Base-by-base conservation (phyloP, 2,888 invertebrate species). In the Drosophila acutilabella region DNA sequence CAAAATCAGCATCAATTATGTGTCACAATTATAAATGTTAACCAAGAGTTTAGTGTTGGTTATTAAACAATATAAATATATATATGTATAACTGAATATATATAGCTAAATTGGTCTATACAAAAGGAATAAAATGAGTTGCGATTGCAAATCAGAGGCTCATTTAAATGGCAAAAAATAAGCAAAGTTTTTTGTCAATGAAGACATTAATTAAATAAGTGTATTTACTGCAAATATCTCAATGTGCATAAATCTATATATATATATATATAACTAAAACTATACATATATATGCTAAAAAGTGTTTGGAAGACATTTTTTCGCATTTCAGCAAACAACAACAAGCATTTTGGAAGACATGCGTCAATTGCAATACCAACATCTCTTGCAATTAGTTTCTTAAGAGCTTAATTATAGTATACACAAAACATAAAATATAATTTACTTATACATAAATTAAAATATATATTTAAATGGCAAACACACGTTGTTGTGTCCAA, bases 331-430 rank as follows among this genome's bases (percentile, higher is more conserved):
- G 80, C 84, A 81, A 84, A 74, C 82, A 83, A 82, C 83, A 85
- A 79, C 72, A 82, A 80, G 78, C 76, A 81, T 85, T 88, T 89
- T 91, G 90, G 91, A 90, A 91, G 90, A 90, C 90, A 90, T 86
- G 82, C 76, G 81, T 88, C 80, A 67, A 79, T 79, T 75, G 80
- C 74, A 56, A 68, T 16, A 53, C 30, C 53, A 87, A 77, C 71
- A 79, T 68, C 81, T 64, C 38, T 60, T 64, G 82, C 78, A 67
- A 78, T 59, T 78, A 82, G 67, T 71, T 54, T 54, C 38, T 82
- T 82, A 82, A 82, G 71, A 69, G 69, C 78, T 71, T 65, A 70
- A 74, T 56, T 57, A 61, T 61, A 65, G 14, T 52, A 64, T 56
- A 60, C n/a, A 45, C 42, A 50, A n/a, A 53, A 30, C 23, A 40